Evolutionary conservation across 1,140 invertebrate genomes (phyloP).

Genomic region (Ctenoplectra terminalis): DNA sequence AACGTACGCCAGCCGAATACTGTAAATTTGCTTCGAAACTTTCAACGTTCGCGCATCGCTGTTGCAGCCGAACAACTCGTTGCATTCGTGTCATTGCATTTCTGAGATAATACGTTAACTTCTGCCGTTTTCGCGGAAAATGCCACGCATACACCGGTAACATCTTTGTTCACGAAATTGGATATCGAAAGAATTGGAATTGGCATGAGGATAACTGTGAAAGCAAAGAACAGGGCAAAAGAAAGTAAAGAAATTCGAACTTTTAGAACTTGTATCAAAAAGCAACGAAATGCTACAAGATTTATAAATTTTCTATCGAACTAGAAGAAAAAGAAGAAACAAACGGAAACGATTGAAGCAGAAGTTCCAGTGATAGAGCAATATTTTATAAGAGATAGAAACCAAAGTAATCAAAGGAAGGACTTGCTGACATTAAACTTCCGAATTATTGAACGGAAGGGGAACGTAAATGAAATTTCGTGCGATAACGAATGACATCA

Average conservation of each 20-base stretch:
- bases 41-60: slow-evolving; percentile 24
- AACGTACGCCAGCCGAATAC: slow-evolving; percentile 6
- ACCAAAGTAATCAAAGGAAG: neutral
- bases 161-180: neutral
- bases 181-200: neutral
- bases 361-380: neutral
- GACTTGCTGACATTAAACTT: neutral
- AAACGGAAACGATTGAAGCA: neutral
- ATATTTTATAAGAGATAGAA: neutral
- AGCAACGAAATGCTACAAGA: neutral
- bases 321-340: neutral
- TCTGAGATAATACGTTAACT: neutral
- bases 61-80: slow-evolving; percentile 11
- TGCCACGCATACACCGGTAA: neutral
- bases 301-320: neutral
- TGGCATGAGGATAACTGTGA: no score
- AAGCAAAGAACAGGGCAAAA: neutral
- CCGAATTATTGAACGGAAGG: neutral
- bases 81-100: slow-evolving; percentile 20
- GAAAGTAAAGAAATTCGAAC: neutral
- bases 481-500: neutral
- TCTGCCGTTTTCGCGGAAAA: neutral
- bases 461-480: neutral
- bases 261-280: neutral
- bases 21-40: slow-evolving; percentile 33